These are phyloP conservation scores for Siniperca obscura DNA, from an alignment of 2,797 vertebrate genomes.

Conservation along the genomic window DNA sequence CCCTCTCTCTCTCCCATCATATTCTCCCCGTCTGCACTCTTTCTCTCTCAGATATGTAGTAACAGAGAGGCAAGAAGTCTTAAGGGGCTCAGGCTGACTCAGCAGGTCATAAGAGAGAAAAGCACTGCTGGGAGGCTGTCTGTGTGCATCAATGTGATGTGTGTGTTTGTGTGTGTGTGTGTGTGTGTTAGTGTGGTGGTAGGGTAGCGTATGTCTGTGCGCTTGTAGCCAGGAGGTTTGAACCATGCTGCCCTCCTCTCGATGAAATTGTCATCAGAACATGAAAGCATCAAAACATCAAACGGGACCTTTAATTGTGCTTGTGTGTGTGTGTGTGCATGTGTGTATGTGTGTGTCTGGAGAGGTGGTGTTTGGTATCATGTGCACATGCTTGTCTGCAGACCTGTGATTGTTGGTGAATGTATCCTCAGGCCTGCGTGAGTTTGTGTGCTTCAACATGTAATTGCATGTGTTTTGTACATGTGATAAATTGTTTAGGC, in stretches of 20 bases:
- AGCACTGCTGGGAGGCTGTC: constrained; percentile 61
- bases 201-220: constrained; percentile 37
- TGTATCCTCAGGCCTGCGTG: constrained; percentile 34
- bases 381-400: constrained; percentile 41
- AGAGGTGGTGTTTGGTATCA: constrained; percentile 42
- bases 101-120: constrained; percentile 77
- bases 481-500: constrained; percentile 19
- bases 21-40: constrained; percentile 37
- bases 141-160: constrained; percentile 27
- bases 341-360: constrained; percentile 27
- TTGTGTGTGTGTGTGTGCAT: constrained; percentile 34
- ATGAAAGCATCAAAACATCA: constrained; percentile 80
- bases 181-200: constrained; percentile 25
- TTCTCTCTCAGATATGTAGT: constrained; percentile 62
- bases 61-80: constrained; percentile 59
- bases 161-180: constrained; percentile 39
- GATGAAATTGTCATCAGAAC: constrained; percentile 78
- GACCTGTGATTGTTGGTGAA: constrained; percentile 36
- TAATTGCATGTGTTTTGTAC: constrained; percentile 26
- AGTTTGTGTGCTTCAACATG: constrained; percentile 26
- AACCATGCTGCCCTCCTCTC: constrained; percentile 49
- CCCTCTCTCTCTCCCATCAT: constrained; percentile 24
- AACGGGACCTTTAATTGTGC: constrained; percentile 77
- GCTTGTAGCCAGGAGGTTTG: constrained; percentile 61
- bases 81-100: constrained; percentile 76